Conservation (phyloP, 2,888 invertebrate species). For the Oeneis ivallda region DNA sequence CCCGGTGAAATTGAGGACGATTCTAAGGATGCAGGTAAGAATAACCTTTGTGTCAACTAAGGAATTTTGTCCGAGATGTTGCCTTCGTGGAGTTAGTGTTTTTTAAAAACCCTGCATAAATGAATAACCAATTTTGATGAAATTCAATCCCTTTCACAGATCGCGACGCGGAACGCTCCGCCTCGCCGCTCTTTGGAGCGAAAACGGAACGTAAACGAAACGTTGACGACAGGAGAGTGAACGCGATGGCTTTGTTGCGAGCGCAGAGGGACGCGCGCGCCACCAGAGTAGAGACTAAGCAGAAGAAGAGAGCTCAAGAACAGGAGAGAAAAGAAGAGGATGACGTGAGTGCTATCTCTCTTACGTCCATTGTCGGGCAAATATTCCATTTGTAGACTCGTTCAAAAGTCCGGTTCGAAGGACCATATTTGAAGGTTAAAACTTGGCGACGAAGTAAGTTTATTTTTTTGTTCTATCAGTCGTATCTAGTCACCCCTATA, state of each 20-base stretch:
- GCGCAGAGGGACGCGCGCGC: slow-evolving; percentile 95
- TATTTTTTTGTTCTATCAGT: not conserved
- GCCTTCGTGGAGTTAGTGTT: too few relatives aligned
- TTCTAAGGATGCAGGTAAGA: slow-evolving; percentile 65
- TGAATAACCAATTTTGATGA: not conserved
- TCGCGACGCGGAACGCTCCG: slow-evolving; percentile 54
- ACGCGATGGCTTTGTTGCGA: slow-evolving; percentile 95
- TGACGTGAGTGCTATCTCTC: slow-evolving; percentile 52
- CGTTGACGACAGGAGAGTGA: slow-evolving; percentile 94
- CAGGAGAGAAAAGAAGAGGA: slow-evolving; percentile 80
- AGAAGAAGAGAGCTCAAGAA: slow-evolving; percentile 72
- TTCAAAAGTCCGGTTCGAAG: not conserved
- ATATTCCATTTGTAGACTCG: too few relatives aligned
- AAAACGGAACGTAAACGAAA: slow-evolving; percentile 88
- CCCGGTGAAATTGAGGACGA: slow-evolving; percentile 74
- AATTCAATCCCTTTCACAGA: slow-evolving; percentile 43
- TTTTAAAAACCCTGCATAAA: too few relatives aligned
- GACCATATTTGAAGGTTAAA: slow-evolving; percentile 1
- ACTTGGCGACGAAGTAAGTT: not conserved
- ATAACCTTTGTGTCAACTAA: too few relatives aligned
- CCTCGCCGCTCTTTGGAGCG: slow-evolving; percentile 80
- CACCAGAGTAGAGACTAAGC: slow-evolving; percentile 85
- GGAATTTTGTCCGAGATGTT: too few relatives aligned
- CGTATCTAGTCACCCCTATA: too few relatives aligned
- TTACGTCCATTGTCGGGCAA: not conserved